phyloP scores from a whole-genome alignment of 2,888 invertebrate species.

The Lucinisca nassula region DNA sequence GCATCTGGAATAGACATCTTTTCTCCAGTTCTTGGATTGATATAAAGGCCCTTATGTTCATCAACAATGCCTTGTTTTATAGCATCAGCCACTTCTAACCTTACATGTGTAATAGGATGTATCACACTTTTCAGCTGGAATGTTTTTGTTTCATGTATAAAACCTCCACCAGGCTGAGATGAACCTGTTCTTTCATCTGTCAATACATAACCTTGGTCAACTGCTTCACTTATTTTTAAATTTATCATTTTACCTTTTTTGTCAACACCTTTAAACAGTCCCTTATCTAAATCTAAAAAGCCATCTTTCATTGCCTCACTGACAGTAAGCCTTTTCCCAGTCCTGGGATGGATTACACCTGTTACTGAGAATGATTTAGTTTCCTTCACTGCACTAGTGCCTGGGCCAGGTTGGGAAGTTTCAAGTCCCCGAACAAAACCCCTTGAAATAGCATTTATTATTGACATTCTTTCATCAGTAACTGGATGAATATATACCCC shows the following conservation, averaged over 20 bases:
- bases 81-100: slow-evolving; percentile 96
- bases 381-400: slow-evolving; percentile 89
- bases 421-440: slow-evolving; percentile 94
- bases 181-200: slow-evolving; percentile 92
- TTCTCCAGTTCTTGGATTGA: slow-evolving; percentile 94
- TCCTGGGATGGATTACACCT: slow-evolving; percentile 95
- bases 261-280: slow-evolving; percentile 89
- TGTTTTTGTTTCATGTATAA: slow-evolving; percentile 83
- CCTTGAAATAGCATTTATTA: slow-evolving; percentile 94
- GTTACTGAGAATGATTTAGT: slow-evolving; percentile 94
- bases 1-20: slow-evolving; percentile 95
- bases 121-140: slow-evolving; percentile 89
- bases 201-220: slow-evolving; percentile 92
- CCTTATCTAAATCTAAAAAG: slow-evolving; percentile 90
- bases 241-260: slow-evolving; percentile 90
- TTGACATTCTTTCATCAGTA: slow-evolving; percentile 92
- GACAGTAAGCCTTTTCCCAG: slow-evolving; percentile 95
- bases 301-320: slow-evolving; percentile 91
- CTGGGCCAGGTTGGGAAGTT: slow-evolving; percentile 94
- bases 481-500: slow-evolving; percentile 91
- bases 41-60: slow-evolving; percentile 90
- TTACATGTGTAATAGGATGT: slow-evolving; percentile 91
- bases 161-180: slow-evolving; percentile 96
- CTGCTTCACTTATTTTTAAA: slow-evolving; percentile 94
- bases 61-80: slow-evolving; percentile 97